Conservation (phyloP, 1,140 invertebrate species). For the Cephus cinctus region DNA sequence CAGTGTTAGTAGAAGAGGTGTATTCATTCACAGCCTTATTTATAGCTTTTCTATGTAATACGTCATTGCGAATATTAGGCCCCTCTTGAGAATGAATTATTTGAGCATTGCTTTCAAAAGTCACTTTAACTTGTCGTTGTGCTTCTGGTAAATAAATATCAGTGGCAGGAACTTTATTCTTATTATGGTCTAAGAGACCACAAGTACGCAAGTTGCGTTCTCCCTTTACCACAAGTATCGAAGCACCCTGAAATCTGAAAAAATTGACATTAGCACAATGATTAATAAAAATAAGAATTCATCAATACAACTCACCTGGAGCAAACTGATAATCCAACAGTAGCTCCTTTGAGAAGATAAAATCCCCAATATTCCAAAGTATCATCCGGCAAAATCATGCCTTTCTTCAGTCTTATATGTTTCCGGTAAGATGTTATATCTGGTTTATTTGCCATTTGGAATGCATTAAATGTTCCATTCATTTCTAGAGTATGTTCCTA, state of each 20-base stretch:
- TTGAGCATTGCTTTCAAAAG: constrained; percentile 64
- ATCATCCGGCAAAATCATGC: constrained; percentile 80
- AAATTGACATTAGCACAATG: constrained; percentile 11
- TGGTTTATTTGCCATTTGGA: constrained; percentile 71
- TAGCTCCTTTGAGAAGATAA: constrained; percentile 75
- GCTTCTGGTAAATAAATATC: constrained; percentile 55
- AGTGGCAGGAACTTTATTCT: constrained; percentile 60
- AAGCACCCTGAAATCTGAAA: constrained; percentile 65
- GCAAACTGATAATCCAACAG: constrained; percentile 74
- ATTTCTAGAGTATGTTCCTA: constrained; percentile 74
- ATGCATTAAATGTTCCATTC: constrained; percentile 79
- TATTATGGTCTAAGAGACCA: constrained; percentile 69
- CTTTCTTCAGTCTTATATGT: constrained; percentile 76
- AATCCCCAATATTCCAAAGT: constrained; percentile 88
- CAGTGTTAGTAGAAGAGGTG: too few relatives aligned
- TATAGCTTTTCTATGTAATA: too few relatives aligned
- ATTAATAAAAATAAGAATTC: constrained; percentile 9
- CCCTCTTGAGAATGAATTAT: constrained; percentile 24
- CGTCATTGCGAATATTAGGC: too few relatives aligned
- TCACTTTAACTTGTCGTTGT: constrained; percentile 67
- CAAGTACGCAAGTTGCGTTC: constrained; percentile 74
- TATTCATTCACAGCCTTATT: too few relatives aligned
- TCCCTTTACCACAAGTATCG: constrained; percentile 76
- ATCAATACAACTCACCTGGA: constrained; percentile 59
- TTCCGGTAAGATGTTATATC: constrained; percentile 68